These are phyloP conservation scores for Parauchenoglanis punctatus DNA, from an alignment of 2,797 vertebrate species.

Conservation along the genomic window DNA sequence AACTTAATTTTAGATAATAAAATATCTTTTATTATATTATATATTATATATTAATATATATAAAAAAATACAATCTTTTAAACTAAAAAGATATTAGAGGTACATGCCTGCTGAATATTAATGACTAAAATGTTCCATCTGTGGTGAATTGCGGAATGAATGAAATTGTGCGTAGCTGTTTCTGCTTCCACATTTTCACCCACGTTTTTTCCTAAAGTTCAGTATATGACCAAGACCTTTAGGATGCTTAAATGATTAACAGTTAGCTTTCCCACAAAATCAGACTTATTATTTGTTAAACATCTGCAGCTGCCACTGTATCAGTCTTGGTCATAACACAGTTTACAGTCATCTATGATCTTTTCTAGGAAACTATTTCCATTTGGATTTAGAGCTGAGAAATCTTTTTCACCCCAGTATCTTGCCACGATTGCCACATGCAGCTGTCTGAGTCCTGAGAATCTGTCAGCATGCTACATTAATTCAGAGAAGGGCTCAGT, in stretches of 20 bases:
- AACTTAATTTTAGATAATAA: background rate
- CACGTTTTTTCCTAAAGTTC: background rate
- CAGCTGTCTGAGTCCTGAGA: conserved; percentile 11
- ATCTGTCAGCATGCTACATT: background rate
- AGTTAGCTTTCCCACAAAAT: conserved; percentile 29
- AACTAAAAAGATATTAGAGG: background rate
- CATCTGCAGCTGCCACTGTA: conserved; percentile 30
- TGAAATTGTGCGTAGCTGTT: background rate
- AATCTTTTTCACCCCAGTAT: background rate
- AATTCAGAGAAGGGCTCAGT: background rate
- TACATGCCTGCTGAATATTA: background rate
- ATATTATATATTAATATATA: too few species aligned
- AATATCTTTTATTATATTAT: background rate
- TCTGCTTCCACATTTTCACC: background rate
- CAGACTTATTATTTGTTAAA: conserved; percentile 8
- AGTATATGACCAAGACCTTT: background rate
- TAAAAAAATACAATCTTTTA: background rate
- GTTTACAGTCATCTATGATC: conserved; percentile 11
- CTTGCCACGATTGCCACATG: background rate
- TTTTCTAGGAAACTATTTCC: conserved; percentile 7
- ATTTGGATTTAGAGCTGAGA: conserved; percentile 3
- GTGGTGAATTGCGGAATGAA: background rate
- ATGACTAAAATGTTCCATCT: background rate
- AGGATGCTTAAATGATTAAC: conserved; percentile 10
- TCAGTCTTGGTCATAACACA: background rate